Evolutionary conservation across 2,888 invertebrate genomes (phyloP).

Genomic region (Electrophaes corylata): DNA sequence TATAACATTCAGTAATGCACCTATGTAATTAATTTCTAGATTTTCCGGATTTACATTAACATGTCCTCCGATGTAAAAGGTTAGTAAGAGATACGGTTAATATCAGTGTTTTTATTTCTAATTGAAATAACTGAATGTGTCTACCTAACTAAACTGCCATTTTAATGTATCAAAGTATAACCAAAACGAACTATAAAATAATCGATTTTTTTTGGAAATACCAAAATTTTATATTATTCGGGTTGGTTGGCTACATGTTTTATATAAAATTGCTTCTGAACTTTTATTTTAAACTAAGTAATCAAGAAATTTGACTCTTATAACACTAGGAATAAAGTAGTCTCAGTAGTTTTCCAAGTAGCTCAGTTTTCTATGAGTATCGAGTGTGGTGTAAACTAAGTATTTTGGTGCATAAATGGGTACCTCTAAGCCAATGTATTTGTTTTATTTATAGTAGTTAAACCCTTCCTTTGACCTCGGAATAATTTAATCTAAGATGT

Average conservation of each 20-base stretch:
- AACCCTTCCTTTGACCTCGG: conserved; percentile 8
- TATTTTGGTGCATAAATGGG: conserved; percentile 65
- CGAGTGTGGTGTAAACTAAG: conserved; percentile 52
- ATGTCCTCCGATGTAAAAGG: too few species aligned
- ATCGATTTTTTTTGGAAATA: background rate
- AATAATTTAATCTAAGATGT: background rate
- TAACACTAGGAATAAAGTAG: conserved; percentile 25
- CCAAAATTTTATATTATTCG: too few species aligned
- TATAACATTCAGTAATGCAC: too few species aligned
- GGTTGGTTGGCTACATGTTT: background rate
- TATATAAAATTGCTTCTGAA: conserved; percentile 32
- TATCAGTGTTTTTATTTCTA: background rate
- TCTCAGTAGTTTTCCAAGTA: conserved; percentile 37
- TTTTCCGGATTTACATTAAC: too few species aligned
- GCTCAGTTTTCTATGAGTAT: conserved; percentile 56
- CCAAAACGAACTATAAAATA: background rate
- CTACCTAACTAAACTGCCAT: background rate
- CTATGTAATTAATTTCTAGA: too few species aligned
- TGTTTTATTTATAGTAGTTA: conserved; percentile 43
- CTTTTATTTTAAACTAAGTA: conserved; percentile 7
- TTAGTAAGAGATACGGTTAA: background rate
- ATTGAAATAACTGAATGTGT: background rate
- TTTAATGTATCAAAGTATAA: too few species aligned
- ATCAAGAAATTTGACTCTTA: conserved; percentile 24
- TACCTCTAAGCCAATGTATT: conserved; percentile 56